Evolutionary conservation across 2,797 vertebrate species (phyloP).

Genomic region (Hoplostethus mediterraneus): DNA sequence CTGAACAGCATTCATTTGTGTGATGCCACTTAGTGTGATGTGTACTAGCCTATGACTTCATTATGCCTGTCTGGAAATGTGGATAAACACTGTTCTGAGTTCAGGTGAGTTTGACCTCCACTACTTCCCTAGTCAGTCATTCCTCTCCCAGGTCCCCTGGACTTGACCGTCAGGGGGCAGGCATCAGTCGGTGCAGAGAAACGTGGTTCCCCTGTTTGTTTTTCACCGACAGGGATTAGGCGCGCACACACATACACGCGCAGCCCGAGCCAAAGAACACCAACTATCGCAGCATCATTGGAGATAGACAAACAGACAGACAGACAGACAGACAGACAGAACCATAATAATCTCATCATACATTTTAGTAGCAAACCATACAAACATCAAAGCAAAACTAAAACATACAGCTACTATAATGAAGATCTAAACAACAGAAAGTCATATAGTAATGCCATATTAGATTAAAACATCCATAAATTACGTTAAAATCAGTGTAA

Average conservation of each 20-base stretch:
- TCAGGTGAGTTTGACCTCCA: neutral
- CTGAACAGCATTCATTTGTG: neutral
- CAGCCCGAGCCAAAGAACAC: neutral
- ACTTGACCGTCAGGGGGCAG: slow-evolving; percentile 79
- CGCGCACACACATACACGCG: slow-evolving; percentile 16
- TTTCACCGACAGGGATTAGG: slow-evolving; percentile 31
- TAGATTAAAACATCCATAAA: neutral
- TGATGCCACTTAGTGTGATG: too few relatives aligned
- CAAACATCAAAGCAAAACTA: too few relatives aligned
- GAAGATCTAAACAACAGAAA: neutral
- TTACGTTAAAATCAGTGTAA: neutral
- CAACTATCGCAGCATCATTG: neutral
- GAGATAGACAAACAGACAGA: neutral
- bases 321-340: neutral
- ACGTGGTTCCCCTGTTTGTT: slow-evolving; percentile 28
- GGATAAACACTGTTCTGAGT: too few relatives aligned
- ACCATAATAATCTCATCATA: neutral
- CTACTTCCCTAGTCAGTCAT: neutral
- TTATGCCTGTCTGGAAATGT: too few relatives aligned
- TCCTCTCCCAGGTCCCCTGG: slow-evolving; percentile 37
- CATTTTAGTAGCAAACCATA: too few relatives aligned
- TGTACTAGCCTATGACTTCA: too few relatives aligned
- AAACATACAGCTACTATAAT: neutral
- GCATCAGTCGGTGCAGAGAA: slow-evolving; percentile 58
- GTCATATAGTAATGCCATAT: neutral